Evolutionary conservation across 2,888 invertebrate species (phyloP).

Genomic region (Andrena haemorrhoa): DNA sequence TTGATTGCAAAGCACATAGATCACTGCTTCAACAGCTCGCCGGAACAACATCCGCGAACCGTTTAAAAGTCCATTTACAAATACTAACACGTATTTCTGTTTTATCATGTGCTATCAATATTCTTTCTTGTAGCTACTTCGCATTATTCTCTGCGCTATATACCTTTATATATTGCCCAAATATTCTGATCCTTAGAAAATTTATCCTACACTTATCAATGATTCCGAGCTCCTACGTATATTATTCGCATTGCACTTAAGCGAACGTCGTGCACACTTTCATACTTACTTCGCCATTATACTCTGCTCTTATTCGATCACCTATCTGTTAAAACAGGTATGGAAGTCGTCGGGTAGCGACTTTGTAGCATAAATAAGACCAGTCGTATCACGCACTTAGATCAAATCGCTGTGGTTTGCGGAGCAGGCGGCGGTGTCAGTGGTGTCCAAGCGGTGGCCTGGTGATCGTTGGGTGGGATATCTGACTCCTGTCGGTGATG

Average conservation of each 20-base stretch:
- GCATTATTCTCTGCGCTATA: neutral
- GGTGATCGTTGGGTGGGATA: constrained; percentile 62
- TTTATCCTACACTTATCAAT: constrained; percentile 12
- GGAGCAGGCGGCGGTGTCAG: constrained; percentile 81
- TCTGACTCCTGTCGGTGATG: constrained; percentile 71
- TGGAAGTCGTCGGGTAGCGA: constrained; percentile 28
- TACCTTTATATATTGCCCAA: neutral
- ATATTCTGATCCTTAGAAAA: neutral
- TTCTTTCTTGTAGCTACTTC: neutral
- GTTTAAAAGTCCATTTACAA: constrained; percentile 1
- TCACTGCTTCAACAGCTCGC: constrained; percentile 7
- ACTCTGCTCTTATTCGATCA: constrained; percentile 26
- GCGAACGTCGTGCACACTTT: neutral
- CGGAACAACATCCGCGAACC: neutral
- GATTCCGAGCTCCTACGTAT: neutral
- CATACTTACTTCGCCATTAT: neutral
- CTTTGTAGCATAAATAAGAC: constrained; percentile 24
- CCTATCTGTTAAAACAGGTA: constrained; percentile 25
- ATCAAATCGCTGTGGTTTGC: constrained; percentile 83
- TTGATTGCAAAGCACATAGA: constrained; percentile 19
- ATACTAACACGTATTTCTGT: neutral
- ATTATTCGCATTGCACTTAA: constrained; percentile 32
- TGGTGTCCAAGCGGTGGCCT: constrained; percentile 77
- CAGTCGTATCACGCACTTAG: constrained; percentile 24
- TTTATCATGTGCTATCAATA: constrained; percentile 1